Conservation (phyloP, 2,113 vertebrate species). For the Sturnus vulgaris region DNA sequence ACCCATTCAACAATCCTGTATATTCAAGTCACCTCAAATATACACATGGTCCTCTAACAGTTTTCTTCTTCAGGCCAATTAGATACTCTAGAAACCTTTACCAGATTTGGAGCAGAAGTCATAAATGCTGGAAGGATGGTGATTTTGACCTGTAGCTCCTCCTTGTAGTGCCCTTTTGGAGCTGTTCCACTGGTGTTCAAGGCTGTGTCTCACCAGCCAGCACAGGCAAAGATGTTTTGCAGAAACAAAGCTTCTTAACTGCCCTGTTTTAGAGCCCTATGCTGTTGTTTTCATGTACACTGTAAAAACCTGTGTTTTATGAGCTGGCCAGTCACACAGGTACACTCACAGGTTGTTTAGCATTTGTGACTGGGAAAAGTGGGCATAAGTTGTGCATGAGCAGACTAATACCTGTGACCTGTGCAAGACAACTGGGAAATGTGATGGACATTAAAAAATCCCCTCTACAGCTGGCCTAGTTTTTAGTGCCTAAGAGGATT, state of each 20-base stretch:
- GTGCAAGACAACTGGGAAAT: not conserved
- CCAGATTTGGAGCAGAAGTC: not conserved
- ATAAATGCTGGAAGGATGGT: not conserved
- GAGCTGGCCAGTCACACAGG: not conserved
- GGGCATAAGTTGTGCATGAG: not conserved
- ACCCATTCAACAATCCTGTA: not conserved
- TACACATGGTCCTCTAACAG: not conserved
- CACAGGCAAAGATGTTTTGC: not conserved
- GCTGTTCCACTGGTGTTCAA: not conserved
- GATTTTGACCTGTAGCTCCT: not conserved
- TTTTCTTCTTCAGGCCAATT: not conserved
- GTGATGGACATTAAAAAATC: not conserved
- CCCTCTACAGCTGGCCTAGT: not conserved
- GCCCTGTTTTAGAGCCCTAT: not conserved
- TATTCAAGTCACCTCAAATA: not conserved
- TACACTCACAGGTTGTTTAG: not conserved
- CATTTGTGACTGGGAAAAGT: not conserved
- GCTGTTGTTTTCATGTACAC: not conserved
- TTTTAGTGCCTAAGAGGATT: not conserved
- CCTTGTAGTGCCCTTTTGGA: not conserved
- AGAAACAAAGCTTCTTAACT: not conserved
- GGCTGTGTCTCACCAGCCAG: not conserved
- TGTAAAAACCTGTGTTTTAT: not conserved
- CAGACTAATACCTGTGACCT: not conserved
- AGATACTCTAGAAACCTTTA: not conserved